Base-by-base conservation (phyloP, 2,888 invertebrate species). In the Lasius fuliginosus region DNA sequence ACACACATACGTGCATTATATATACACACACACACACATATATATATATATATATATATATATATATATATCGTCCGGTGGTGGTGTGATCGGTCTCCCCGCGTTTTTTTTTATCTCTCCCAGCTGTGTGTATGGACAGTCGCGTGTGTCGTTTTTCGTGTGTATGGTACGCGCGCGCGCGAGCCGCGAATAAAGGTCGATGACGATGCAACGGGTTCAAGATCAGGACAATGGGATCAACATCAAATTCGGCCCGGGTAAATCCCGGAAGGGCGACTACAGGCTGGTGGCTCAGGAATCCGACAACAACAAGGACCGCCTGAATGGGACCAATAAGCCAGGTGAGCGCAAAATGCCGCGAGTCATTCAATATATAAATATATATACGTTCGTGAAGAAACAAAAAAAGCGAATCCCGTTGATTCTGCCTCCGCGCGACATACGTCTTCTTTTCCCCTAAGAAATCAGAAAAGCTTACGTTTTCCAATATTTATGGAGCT, bases 141-240 rank as follows among this genome's bases (percentile, higher is more conserved):
- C 67, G 60, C 68, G 77, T 82, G 85, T 67, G 69, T 67, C 8
- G n/a, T 76, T 18, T 60, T 73, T 23, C 4, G 60, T 60, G 73
- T 83, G 27, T 49, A 33, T 49, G 33, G 68, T 76, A 46, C 76
- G 77, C 58, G 67, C 81, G 83, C 65, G 60, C 74, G 67, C 73
- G 76, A 83, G 75, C 49, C 40, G 68, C 71, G 62, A 84, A 87
- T 77, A 85, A 84, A 81, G 88, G 84, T 90, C 81, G 85, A 90
- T 91, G 91, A 92, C 91, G 89, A 92, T 93, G 92, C 91, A 89
- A 85, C 91, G 91, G 83, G 93, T 92, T 87, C 94, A 93, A 85
- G 93, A 94, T 85, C 93, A 93, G 85, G 94, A 94, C 91, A 94
- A 94, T 92, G 94, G 94, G 67, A 94, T 95, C 87, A 94, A 92